Evolutionary conservation across 1,140 invertebrate genomes (phyloP), one percentile per base, ranked within the genome.

Genomic region (Wiebesia pumilae): DNA sequence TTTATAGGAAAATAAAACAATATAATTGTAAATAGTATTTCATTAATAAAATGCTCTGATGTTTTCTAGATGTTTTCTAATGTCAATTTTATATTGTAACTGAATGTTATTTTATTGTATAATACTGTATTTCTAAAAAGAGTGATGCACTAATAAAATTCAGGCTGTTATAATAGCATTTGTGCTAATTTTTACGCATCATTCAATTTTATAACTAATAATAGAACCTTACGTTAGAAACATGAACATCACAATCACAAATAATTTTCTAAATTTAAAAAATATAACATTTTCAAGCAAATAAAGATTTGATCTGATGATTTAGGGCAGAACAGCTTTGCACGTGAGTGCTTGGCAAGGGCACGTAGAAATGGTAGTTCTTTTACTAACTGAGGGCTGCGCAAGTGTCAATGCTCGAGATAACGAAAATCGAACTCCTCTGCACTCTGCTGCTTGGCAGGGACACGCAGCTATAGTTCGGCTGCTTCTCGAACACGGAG

Each of bases 321-420:
- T 79, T 75, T 88, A 96, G 95, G 98, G 98, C 58, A 95, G 98
- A 81, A 98, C 98, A 7, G 97, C 98, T 0, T 94, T 99, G 54
- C 98, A 99, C 93, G 98, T 99, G 0, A 97, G 98, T 35, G 96
- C 98, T 43, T 99, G 98, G 98, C 98, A 99, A 92, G 98, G 97
- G 19, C 97, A 98, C 91, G 93, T 95, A 1, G 97, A 98, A 83
- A 98, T 99, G 97, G 98, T 98, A 0, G 96, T 97, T 85, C 93
- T 98, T 35, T 94, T 99, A 35, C 94, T 99, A 54, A 96, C 96
- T 87, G 94, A 96, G 91, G 96, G 96, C 62, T 95, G 96, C 75
- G 97, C 98, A 3, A 95, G 96, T 91, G 97, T 98, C 0, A 98
- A 99, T 92, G 97, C 97, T 0, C 96, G 97, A 81, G 98, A 99